These are phyloP conservation scores for Spisula solida DNA, from an alignment of 2,888 invertebrate genomes.

Conservation along the genomic window DNA sequence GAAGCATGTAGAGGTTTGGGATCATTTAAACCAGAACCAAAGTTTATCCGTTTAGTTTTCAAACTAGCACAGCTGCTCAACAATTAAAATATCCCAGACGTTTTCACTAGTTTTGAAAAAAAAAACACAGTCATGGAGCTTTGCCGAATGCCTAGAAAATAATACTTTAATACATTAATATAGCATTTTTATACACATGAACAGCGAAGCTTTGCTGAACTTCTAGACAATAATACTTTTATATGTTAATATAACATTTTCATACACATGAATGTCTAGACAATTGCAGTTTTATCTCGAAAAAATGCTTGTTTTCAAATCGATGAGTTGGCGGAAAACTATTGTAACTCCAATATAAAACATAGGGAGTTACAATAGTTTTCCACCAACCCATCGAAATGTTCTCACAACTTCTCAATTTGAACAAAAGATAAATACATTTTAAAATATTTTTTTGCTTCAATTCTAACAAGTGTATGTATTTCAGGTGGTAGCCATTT, in stretches of 20 bases:
- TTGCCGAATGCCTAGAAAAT: neutral
- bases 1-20: neutral
- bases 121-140: neutral
- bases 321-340: no score
- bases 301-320: no score
- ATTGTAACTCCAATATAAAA: no score
- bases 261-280: neutral
- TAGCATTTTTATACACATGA: neutral
- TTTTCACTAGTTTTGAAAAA: neutral
- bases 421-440: no score
- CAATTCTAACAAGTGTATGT: no score
- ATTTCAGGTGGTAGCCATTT: no score
- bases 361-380: no score
- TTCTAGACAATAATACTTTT: neutral
- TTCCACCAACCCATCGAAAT: no score
- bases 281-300: neutral
- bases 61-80: neutral
- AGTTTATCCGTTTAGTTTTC: neutral
- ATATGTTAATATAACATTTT: neutral
- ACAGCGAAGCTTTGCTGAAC: neutral
- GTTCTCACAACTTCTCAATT: no score
- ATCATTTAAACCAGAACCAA: neutral
- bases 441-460: no score
- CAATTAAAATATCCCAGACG: conserved; percentile 7
- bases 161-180: neutral